Conservation (phyloP, 2,113 vertebrate genomes). For the Ramphastos sulfuratus region DNA sequence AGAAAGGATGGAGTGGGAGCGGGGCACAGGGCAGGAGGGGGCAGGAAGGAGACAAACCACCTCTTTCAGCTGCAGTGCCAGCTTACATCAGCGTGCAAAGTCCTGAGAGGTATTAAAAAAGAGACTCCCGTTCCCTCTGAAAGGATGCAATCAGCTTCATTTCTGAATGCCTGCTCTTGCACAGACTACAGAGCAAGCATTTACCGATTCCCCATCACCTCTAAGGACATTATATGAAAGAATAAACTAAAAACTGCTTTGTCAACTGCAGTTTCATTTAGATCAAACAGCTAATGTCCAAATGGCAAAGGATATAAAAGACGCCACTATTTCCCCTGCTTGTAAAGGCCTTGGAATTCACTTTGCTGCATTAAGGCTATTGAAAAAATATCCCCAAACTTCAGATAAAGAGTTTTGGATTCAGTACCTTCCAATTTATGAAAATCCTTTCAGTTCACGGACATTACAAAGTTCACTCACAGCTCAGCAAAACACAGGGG, state of each 20-base stretch:
- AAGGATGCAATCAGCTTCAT: not conserved
- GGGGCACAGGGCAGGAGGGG: rapidly evolving
- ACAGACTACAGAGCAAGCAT: not conserved
- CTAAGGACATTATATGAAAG: not conserved
- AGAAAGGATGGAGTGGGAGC: rapidly evolving
- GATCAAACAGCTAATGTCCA: not conserved
- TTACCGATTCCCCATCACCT: not conserved
- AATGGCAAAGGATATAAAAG: not conserved
- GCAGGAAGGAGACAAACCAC: not conserved
- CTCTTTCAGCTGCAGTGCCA: not conserved
- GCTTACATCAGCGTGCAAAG: not conserved
- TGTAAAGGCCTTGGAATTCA: not conserved
- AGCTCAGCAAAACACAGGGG: not conserved
- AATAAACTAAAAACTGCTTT: slow-evolving; percentile 2
- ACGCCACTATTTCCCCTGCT: not conserved
- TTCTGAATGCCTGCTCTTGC: not conserved
- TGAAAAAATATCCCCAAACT: not conserved
- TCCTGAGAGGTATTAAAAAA: not conserved
- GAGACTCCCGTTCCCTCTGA: not conserved
- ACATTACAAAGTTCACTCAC: not conserved
- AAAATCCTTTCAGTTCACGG: not conserved
- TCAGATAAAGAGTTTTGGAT: not conserved
- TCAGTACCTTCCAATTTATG: not conserved
- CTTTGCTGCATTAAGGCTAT: not conserved
- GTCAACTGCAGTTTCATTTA: not conserved